Percentiles rank a stretch among this genome's conserved stretches.
Conservation (phyloP, 2,797 vertebrate genomes). For the Dicrostonyx torquatus region DNA sequence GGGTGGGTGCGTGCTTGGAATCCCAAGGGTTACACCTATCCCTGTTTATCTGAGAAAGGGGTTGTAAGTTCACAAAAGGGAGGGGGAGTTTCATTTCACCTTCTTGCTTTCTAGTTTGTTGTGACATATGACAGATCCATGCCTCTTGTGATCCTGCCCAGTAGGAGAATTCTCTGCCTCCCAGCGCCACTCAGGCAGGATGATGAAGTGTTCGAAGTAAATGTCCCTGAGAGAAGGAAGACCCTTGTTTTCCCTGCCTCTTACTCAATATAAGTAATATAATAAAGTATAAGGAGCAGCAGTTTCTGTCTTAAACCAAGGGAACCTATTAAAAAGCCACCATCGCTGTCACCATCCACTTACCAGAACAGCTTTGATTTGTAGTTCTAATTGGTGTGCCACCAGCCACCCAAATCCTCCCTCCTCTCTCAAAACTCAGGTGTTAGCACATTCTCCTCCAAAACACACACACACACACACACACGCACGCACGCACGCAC, state of each 20-base stretch:
- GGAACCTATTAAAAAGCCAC: conserved; percentile 69
- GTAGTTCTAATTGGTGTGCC: background rate
- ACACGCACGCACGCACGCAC: background rate
- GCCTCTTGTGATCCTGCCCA: background rate
- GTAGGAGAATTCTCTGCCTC: background rate
- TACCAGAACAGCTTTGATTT: conserved; percentile 61
- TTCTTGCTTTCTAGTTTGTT: conserved; percentile 53
- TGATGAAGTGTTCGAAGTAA: conserved; percentile 66
- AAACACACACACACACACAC: background rate
- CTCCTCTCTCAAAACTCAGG: conserved; percentile 51
- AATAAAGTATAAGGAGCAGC: conserved; percentile 36
- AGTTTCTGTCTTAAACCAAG: conserved; percentile 56
- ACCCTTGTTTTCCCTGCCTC: background rate
- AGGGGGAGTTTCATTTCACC: background rate
- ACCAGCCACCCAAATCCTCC: background rate
- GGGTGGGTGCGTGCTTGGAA: background rate
- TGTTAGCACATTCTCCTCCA: background rate
- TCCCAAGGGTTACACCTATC: background rate
- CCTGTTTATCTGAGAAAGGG: background rate
- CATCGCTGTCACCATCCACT: conserved; percentile 7
- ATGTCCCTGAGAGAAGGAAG: conserved; percentile 35
- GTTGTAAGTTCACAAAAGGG: background rate
- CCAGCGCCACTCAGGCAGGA: conserved; percentile 6
- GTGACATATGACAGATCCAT: conserved; percentile 21
- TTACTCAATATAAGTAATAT: background rate